Percentiles rank a stretch among this genome's conserved stretches.
phyloP scores from a whole-genome alignment of 2,888 invertebrate species.

The Tetrapedia diversipes region DNA sequence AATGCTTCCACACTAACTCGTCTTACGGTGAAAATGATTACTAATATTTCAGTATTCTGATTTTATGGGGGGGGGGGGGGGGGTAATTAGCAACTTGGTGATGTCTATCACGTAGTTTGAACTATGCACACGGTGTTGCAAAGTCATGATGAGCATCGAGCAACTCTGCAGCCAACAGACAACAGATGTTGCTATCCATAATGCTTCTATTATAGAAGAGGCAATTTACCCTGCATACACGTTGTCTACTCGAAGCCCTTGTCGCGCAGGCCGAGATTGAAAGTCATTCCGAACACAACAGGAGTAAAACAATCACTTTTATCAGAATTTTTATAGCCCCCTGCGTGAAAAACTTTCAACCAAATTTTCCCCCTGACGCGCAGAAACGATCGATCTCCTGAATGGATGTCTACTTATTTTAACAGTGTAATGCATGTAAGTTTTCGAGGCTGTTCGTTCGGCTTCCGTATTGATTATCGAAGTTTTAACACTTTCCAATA shows the following conservation, averaged over 20 bases:
- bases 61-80: neutral
- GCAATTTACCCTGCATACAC: slow-evolving; percentile 62
- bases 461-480: slow-evolving; percentile 19
- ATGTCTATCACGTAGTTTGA: neutral
- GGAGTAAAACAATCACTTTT: neutral
- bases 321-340: neutral
- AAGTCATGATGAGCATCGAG: slow-evolving; percentile 50
- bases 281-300: slow-evolving; percentile 1
- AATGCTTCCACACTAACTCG: too few relatives aligned
- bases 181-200: slow-evolving; percentile 64
- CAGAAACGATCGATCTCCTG: neutral
- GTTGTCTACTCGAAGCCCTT: slow-evolving; percentile 19
- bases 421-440: neutral
- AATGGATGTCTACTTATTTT: too few relatives aligned
- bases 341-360: neutral
- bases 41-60: neutral
- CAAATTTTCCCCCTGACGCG: neutral
- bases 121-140: slow-evolving; percentile 39
- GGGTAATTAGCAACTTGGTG: slow-evolving; percentile 10
- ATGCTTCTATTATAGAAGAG: slow-evolving; percentile 49
- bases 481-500: slow-evolving; percentile 1
- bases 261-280: slow-evolving; percentile 34
- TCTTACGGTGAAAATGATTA: neutral
- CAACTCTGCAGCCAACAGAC: slow-evolving; percentile 41
- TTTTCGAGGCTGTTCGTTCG: neutral